phyloP scores from a whole-genome alignment of 2,113 vertebrate genomes.

The Piprites chloris region DNA sequence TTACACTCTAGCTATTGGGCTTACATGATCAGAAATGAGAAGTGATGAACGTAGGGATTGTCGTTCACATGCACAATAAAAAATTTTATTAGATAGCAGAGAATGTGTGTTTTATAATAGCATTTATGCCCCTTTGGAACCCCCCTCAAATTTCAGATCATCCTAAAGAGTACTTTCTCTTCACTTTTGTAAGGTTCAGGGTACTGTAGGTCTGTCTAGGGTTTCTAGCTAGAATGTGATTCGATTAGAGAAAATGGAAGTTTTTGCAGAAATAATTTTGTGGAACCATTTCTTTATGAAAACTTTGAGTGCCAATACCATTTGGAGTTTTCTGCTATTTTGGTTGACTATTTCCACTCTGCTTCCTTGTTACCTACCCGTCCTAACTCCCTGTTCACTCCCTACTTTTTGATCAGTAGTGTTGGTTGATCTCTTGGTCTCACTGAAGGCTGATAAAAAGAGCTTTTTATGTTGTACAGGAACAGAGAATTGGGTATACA shows the following conservation, averaged over 20 bases:
- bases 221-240: background rate
- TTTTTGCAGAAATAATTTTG: background rate
- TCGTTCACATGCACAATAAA: background rate
- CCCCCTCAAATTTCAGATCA: background rate
- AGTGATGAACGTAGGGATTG: background rate
- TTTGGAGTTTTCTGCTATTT: background rate
- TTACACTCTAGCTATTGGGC: background rate
- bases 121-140: background rate
- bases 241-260: background rate
- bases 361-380: accelerated
- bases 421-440: background rate
- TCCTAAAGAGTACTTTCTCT: background rate
- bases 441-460: background rate
- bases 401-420: background rate
- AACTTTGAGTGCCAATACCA: background rate
- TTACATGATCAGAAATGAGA: background rate
- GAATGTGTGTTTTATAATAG: background rate
- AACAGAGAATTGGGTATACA: background rate
- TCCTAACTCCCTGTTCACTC: background rate
- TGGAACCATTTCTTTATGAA: background rate
- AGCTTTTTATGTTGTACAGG: background rate
- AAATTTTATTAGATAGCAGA: background rate
- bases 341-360: background rate
- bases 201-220: background rate
- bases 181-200: background rate